Conservation (phyloP, 2,888 invertebrate species). For the Heteromurus nitidus region DNA sequence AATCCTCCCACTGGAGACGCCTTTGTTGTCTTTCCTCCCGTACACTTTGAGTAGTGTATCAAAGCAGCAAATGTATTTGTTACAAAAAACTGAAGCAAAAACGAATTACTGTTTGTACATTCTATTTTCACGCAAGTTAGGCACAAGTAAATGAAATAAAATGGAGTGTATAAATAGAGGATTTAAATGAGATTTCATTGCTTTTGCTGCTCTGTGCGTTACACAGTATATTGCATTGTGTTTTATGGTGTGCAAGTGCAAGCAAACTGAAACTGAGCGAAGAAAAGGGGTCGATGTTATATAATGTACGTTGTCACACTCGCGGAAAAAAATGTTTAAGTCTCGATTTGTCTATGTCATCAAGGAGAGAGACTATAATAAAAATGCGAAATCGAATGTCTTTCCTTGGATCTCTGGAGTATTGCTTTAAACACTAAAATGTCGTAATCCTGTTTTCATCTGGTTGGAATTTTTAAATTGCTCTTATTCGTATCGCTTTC, state of each 20-base stretch:
- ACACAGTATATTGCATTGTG: constrained; percentile 28
- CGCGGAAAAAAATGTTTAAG: constrained; percentile 51
- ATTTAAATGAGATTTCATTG: constrained; percentile 67
- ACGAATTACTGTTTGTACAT: constrained; percentile 59
- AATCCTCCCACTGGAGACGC: constrained; percentile 38
- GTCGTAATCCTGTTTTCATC: constrained; percentile 64
- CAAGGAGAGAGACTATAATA: constrained; percentile 55
- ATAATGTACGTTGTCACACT: constrained; percentile 49
- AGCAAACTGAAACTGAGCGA: constrained; percentile 22
- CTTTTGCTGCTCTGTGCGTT: constrained; percentile 32
- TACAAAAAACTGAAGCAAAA: constrained; percentile 8
- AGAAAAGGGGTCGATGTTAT: constrained; percentile 49
- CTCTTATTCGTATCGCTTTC: constrained; percentile 36
- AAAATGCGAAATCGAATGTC: constrained; percentile 65
- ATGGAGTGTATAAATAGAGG: constrained; percentile 65
- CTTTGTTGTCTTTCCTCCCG: constrained; percentile 5
- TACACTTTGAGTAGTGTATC: neutral
- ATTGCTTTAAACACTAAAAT: constrained; percentile 64
- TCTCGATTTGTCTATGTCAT: constrained; percentile 66
- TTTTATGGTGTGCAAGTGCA: constrained; percentile 44
- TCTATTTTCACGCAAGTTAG: constrained; percentile 64
- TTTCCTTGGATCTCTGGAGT: constrained; percentile 48
- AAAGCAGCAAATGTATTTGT: neutral
- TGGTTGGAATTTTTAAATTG: constrained; percentile 64
- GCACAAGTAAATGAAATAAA: constrained; percentile 64